Conservation (phyloP, 1,140 invertebrate species). For the Bombus superbus region DNA sequence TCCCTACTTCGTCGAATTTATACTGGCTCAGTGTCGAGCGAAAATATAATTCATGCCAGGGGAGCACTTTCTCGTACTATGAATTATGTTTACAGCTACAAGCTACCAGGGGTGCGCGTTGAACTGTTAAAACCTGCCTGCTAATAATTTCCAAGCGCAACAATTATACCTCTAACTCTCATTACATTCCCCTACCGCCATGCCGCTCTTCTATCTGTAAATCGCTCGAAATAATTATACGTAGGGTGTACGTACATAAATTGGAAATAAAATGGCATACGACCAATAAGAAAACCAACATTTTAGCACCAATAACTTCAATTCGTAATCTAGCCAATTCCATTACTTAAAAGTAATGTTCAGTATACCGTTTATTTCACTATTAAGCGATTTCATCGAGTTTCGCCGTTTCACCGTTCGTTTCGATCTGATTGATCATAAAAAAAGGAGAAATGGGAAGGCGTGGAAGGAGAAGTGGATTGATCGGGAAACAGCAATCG, state of each 20-base stretch:
- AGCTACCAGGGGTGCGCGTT: not conserved
- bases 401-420: no score
- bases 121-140: conserved; percentile 18
- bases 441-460: not conserved
- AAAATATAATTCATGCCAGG: conserved; percentile 8
- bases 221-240: not conserved
- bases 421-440: not conserved
- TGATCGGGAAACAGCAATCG: not conserved
- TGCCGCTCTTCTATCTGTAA: not conserved
- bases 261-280: not conserved
- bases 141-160: conserved; percentile 28
- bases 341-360: not conserved
- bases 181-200: not conserved
- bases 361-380: not conserved
- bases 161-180: conserved; percentile 25
- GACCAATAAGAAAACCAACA: not conserved
- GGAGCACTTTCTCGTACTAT: not conserved
- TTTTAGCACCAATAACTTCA: not conserved
- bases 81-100: not conserved
- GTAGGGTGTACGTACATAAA: not conserved
- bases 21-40: not conserved
- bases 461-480: not conserved
- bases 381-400: not conserved
- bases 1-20: not conserved
- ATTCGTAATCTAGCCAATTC: not conserved